Evolutionary conservation across 2,888 invertebrate species (phyloP).

Genomic region (Alviniconcha strummeri): DNA sequence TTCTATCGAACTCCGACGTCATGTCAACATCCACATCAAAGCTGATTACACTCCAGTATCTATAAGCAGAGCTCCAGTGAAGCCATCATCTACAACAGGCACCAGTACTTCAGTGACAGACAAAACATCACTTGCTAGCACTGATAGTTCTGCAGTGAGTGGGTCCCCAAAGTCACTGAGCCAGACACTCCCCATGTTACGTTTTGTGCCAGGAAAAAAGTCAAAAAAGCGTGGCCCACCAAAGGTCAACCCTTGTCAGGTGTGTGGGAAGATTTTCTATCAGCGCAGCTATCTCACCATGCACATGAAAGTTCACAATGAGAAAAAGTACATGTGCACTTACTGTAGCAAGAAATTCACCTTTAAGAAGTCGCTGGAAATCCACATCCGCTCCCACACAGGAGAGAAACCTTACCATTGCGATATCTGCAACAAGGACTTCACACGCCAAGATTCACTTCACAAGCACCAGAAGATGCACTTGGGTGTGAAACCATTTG

Average conservation of each 20-base stretch:
- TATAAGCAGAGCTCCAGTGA: not conserved
- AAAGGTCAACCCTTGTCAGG: not conserved
- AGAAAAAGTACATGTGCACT: constrained; percentile 15
- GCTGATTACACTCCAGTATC: not conserved
- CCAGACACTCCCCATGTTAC: not conserved
- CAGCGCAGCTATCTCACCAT: constrained; percentile 11
- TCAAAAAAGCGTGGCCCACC: not conserved
- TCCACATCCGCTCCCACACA: constrained; percentile 26
- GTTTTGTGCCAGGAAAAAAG: not conserved
- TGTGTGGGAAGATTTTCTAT: constrained; percentile 24
- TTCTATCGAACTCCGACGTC: constrained; percentile 27
- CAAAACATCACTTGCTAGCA: not conserved
- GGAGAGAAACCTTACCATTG: constrained; percentile 33
- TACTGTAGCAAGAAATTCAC: constrained; percentile 27
- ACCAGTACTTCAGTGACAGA: not conserved
- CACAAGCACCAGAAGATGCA: constrained; percentile 27
- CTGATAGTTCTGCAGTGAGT: not conserved
- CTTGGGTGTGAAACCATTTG: constrained; percentile 29
- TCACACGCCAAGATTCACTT: constrained; percentile 25
- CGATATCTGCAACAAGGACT: constrained; percentile 14
- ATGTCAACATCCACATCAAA: constrained; percentile 23
- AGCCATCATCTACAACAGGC: not conserved
- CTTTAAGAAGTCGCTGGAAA: constrained; percentile 30
- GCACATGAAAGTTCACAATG: constrained; percentile 26
- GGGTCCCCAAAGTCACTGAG: not conserved